A percentile compares a stretch with the other conserved stretches of the same genome.
phyloP scores from a whole-genome alignment of 2,113 vertebrate genomes.

The Oncorhynchus kisutch region DNA sequence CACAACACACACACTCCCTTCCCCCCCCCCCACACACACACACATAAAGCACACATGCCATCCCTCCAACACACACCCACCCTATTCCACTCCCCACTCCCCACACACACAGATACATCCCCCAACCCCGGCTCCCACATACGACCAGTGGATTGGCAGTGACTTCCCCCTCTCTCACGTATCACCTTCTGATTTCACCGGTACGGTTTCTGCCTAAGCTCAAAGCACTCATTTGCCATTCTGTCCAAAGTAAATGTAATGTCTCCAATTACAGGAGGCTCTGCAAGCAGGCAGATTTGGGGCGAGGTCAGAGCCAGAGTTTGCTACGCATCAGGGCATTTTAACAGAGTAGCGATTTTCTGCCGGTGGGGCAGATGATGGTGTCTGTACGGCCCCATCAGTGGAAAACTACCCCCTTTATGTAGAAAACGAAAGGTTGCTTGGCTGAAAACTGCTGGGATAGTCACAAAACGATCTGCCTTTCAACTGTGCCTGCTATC shows the following conservation, averaged over 20 bases:
- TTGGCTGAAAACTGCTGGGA: slow-evolving; percentile 57
- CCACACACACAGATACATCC: neutral
- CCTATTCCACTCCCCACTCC: neutral
- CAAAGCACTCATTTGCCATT: slow-evolving; percentile 65
- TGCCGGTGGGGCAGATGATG: slow-evolving; percentile 52
- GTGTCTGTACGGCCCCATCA: slow-evolving; percentile 68
- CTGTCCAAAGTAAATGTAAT: slow-evolving; percentile 77
- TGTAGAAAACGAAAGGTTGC: slow-evolving; percentile 45
- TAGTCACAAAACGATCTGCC: slow-evolving; percentile 53
- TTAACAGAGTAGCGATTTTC: slow-evolving; percentile 76
- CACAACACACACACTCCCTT: neutral
- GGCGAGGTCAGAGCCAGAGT: slow-evolving; percentile 67
- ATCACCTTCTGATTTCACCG: slow-evolving; percentile 61
- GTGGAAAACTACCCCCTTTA: slow-evolving; percentile 69
- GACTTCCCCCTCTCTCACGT: neutral
- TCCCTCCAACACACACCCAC: neutral
- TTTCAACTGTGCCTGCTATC: slow-evolving; percentile 35
- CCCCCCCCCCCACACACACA: neutral
- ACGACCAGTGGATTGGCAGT: neutral
- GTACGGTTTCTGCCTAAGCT: slow-evolving; percentile 66
- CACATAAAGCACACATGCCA: neutral
- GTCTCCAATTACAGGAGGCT: slow-evolving; percentile 71
- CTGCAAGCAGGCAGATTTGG: slow-evolving; percentile 72
- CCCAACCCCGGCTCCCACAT: neutral
- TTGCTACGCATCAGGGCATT: slow-evolving; percentile 74